Base-by-base conservation (phyloP, 1,140 invertebrate species). In the Macrotrachela quadricornifera region DNA sequence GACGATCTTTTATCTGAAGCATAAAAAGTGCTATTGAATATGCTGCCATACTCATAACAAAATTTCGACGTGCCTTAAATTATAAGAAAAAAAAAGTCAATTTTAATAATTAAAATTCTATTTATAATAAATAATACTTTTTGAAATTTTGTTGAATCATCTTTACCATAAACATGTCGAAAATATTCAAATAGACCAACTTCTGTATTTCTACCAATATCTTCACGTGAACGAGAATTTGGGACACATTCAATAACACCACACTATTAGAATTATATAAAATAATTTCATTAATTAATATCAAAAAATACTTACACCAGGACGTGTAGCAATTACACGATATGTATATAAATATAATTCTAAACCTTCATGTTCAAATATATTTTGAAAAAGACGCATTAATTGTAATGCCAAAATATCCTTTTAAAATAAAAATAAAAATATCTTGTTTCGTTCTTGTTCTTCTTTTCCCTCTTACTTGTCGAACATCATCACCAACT, bases 181-280 rank as follows among this genome's bases (percentile, higher is more conserved):
- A 99, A 97, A 65, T 96, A 96, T 63, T 96, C 85, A 70, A 91
- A 92, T 74, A 99, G 57, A 38, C 63, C 85, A 57, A 86, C 90
- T 66, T 97, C 92, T 0, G 91, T 97, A 66, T 92, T 86, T 14
- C 91, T 74, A 6, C 94, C 94, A 4, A 99, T 76, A 67, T 99
- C 90, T 72, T 97, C 91, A 17, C 94, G 75, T 0, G 91, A 97
- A 69, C 94, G 95, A 6, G 91, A 88, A 73, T 97, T 83, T 13
- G 92, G 92, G 37, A 99, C 91, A 70, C 92, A 97, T 70, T 99
- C 94, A 63, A 99, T 99, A 0, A 99, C 92, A 56, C 92, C 92
- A 73, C 90, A 95, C 21, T 30, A 30, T 30, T 8, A 30, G 21
- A 30, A 30, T 4, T 4, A 8, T 4, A 30, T 30, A 30, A 30